Conservation (phyloP, 2,888 invertebrate species). For the Netelia inedita region DNA sequence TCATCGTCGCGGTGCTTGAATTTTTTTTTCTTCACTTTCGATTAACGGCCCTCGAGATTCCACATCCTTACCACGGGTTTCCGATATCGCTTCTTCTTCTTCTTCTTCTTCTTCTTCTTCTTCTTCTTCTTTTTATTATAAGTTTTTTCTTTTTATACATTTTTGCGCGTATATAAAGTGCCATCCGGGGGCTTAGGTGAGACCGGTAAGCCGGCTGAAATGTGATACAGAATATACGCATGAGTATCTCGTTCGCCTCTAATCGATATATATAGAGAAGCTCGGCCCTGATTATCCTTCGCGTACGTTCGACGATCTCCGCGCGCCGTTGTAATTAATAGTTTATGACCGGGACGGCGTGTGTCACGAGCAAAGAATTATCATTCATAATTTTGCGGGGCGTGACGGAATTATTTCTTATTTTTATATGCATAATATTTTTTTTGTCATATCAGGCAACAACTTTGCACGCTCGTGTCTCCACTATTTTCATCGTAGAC, state of each 20-base stretch:
- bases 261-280: slow-evolving; percentile 64
- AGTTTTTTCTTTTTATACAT: slow-evolving; percentile 2
- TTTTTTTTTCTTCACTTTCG: not conserved
- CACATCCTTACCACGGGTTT: too few relatives aligned
- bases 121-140: not conserved
- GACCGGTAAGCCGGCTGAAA: slow-evolving; percentile 18
- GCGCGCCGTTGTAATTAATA: slow-evolving; percentile 77
- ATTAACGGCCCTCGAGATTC: not conserved
- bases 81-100: too few relatives aligned
- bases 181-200: slow-evolving; percentile 43
- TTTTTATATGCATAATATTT: not conserved
- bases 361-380: slow-evolving; percentile 72
- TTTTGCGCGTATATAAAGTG: not conserved
- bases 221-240: slow-evolving; percentile 7
- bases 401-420: not conserved
- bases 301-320: slow-evolving; percentile 14
- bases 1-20: not conserved
- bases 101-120: too few relatives aligned
- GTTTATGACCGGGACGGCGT: slow-evolving; percentile 71
- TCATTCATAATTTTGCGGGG: slow-evolving; percentile 67
- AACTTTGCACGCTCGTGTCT: not conserved
- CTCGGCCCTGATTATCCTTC: slow-evolving; percentile 73
- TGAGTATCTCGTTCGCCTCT: slow-evolving; percentile 17
- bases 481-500: not conserved
- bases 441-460: not conserved